Evolutionary conservation across 2,888 invertebrate genomes (phyloP), one percentile per base, ranked within the genome.

Genomic region (Poecilobothrus nobilitatus): DNA sequence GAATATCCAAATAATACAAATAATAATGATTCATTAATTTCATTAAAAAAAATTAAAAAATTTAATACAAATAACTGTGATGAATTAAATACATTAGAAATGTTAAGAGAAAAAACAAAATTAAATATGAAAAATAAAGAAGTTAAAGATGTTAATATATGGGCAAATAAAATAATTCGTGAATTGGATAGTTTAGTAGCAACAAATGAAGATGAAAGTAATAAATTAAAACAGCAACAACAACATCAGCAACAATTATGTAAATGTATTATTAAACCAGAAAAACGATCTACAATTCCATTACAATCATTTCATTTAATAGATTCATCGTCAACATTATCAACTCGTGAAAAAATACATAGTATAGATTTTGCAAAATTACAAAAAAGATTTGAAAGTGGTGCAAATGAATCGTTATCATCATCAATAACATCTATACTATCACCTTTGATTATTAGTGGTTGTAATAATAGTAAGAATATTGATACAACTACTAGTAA

Each of bases 271-370:
- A 76, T 80, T 70, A 78, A 78, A 74, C 81, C 80, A 63, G 78
- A 81, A 76, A 81, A 81, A 74, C 81, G 81, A 77, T 75, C 81
- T 75, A 81, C 81, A 74, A 81, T 81, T 78, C 81, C 81, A 75
- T 74, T 81, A 73, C 81, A 81, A 75, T 82, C 81, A 73, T 82
- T 82, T 78, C 80, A 80, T 77, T 77, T 75, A 74, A 77, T 76
- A 72, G 73, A 71, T 64, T 69, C 73, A 69, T 69, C 71, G 20
- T 63, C 66, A 66, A 65, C 68, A 65, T 67, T 73, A 69, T 66
- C 70, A 70, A 72, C 15, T 53, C 9, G 7, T 9, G 41, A 74
- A 74, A 72, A 74, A 68, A 71, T 71, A 33, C 20, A 37, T 20
- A 34, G 9, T 20, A 4, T 10, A 15, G 18, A 63, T 63, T 63